Evolutionary conservation across 2,888 invertebrate species (phyloP), one percentile per base, ranked within the genome.

Genomic region (Hyles lineata): DNA sequence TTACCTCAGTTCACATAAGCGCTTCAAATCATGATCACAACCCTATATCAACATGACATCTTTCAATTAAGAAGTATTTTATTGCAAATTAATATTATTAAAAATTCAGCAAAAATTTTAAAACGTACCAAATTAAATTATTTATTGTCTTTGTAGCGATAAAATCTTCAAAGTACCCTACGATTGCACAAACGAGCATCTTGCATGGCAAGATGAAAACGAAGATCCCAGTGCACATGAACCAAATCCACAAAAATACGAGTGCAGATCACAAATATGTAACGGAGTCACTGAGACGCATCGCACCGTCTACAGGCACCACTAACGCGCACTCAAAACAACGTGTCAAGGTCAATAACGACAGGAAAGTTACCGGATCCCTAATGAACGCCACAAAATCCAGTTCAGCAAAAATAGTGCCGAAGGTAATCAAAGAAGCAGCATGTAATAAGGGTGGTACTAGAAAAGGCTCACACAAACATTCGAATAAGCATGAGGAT

Each of bases 311-410:
- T 21, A 21, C 17, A 19, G 2, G 7, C 23, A 75, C 70, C 4
- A 73, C 72, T 0, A 80, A 75, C 60, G 59, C 71, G 0, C 75
- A 76, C 0, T 59, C 72, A 0, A 2, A 70, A 29, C 69, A 63
- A 8, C 77, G 80, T 5, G 74, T 21, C 72, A 80, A 79, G 71
- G 23, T 6, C 21, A 67, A 73, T 8, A 73, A 52, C 35, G 88
- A 89, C 23, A 80, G 85, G 2, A 88, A 85, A 72, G 73, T 84
- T 1, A 84, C 89, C 0, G 87, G 90, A 1, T 93, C 94, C 0
- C 78, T 94, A 50, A 96, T 96, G 85, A 95, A 93, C 78, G 95
- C 96, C 0, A 96, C 96, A 0, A 95, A 95, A 75, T 95, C 95
- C 0, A 96, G 96, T 79, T 95, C 95, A 0, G 96, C 96, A 0